Conservation (phyloP, 2,113 vertebrate genomes). For the Ciconia stormi region DNA sequence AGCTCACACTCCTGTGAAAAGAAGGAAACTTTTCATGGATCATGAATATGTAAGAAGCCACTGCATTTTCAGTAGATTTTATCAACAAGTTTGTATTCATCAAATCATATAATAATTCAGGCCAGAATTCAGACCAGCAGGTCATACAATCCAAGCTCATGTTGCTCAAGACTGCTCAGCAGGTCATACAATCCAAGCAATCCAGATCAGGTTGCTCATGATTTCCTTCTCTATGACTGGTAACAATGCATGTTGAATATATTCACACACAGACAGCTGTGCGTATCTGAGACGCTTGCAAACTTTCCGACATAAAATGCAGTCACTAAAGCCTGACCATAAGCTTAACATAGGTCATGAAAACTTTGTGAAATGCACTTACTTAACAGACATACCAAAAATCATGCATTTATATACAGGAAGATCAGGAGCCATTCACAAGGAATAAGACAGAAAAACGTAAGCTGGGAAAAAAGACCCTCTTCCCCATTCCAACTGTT, state of each 20-base stretch:
- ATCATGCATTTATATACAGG: neutral
- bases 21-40: neutral
- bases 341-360: neutral
- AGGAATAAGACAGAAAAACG: neutral
- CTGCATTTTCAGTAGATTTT: neutral
- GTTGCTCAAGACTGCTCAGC: neutral
- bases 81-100: neutral
- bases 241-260: neutral
- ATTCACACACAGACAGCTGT: neutral
- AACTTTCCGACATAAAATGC: neutral
- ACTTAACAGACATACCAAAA: neutral
- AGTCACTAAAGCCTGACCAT: neutral
- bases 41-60: rapidly evolving
- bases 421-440: neutral
- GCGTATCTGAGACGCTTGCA: neutral
- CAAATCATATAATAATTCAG: neutral
- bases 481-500: neutral
- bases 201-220: neutral
- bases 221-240: neutral
- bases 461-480: neutral
- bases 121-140: neutral
- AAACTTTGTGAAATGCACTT: neutral
- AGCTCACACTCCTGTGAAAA: neutral
- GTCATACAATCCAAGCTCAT: neutral
- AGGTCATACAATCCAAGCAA: neutral